phyloP scores from a whole-genome alignment of 2,113 vertebrate genomes.

The Columba janthina region DNA sequence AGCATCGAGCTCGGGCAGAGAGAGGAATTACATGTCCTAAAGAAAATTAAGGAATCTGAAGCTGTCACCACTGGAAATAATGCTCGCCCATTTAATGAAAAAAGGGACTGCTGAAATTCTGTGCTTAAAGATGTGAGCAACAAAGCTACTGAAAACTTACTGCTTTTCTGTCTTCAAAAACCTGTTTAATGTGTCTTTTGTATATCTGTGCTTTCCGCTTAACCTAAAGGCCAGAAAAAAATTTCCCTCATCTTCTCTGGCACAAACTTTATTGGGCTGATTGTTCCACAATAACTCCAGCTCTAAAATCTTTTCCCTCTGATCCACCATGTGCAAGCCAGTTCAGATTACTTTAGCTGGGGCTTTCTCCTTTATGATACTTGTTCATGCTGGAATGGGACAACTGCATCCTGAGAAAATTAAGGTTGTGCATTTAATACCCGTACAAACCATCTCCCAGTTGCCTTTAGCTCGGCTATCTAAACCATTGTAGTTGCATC shows the following conservation, averaged over 20 bases:
- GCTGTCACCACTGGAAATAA: not conserved
- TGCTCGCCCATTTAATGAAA: not conserved
- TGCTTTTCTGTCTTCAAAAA: not conserved
- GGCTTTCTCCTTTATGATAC: not conserved
- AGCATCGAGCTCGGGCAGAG: not conserved
- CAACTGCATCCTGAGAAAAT: not conserved
- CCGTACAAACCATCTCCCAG: not conserved
- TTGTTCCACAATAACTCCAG: not conserved
- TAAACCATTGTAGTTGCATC: not conserved
- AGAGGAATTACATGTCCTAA: not conserved
- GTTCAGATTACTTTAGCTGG: not conserved
- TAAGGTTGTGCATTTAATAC: not conserved
- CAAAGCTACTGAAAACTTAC: not conserved
- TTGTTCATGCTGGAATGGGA: not conserved
- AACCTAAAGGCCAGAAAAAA: not conserved
- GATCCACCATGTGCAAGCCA: not conserved
- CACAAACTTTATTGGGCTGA: not conserved
- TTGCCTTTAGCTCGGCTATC: not conserved
- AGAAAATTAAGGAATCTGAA: conserved; percentile 4
- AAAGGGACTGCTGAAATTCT: not conserved
- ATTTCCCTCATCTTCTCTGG: not conserved
- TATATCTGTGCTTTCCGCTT: not conserved
- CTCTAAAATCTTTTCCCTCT: not conserved
- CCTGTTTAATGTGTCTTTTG: not conserved
- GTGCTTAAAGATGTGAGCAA: not conserved